Conservation (phyloP, 1,140 invertebrate species). For the Drosophila auraria region DNA sequence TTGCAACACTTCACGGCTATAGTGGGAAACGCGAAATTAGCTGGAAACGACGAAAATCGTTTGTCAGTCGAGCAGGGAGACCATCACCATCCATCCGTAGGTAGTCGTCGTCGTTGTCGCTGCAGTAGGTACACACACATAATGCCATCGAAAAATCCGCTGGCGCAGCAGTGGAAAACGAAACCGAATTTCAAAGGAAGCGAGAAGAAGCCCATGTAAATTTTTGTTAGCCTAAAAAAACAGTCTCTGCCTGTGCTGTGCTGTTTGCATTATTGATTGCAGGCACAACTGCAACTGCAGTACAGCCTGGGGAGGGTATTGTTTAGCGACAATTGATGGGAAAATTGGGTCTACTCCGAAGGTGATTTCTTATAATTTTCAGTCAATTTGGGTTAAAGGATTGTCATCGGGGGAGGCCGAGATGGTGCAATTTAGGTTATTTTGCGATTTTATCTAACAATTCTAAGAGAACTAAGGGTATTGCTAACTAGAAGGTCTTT, state of each 20-base stretch:
- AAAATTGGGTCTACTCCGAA: conserved; percentile 17
- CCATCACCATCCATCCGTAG: conserved; percentile 27
- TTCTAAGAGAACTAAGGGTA: neutral
- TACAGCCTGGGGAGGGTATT: conserved; percentile 17
- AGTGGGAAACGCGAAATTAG: conserved; percentile 69
- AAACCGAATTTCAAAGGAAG: conserved; percentile 59
- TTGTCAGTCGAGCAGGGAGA: conserved; percentile 48
- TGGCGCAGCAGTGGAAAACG: conserved; percentile 65
- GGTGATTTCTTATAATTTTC: conserved; percentile 5
- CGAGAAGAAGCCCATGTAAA: conserved; percentile 68
- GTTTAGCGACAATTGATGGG: conserved; percentile 13
- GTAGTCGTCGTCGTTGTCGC: conserved; percentile 18
- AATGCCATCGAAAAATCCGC: conserved; percentile 56
- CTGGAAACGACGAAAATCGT: conserved; percentile 70
- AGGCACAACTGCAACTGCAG: conserved; percentile 40
- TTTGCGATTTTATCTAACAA: neutral
- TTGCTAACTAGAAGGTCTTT: neutral
- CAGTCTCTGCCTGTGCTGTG: conserved; percentile 20
- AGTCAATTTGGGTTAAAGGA: conserved; percentile 1
- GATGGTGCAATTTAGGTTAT: conserved; percentile 1
- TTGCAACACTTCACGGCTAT: conserved; percentile 57
- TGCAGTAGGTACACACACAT: conserved; percentile 32
- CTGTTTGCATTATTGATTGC: conserved; percentile 40
- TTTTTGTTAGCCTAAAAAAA: conserved; percentile 67
- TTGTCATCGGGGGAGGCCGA: neutral